phyloP scores from a whole-genome alignment of 64 coral and sea anemone species.

The Porites australiensis region DNA sequence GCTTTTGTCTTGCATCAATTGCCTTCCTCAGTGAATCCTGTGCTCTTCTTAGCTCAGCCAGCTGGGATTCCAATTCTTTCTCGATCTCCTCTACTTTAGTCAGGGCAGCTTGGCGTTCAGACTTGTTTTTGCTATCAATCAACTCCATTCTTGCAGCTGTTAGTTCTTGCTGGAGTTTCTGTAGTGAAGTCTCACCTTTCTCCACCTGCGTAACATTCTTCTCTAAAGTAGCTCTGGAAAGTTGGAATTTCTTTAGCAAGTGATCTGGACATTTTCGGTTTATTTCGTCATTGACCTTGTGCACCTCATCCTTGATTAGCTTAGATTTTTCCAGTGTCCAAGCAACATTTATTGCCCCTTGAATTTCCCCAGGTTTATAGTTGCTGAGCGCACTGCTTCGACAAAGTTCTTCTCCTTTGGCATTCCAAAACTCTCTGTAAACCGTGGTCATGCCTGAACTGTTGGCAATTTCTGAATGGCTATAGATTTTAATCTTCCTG shows the following conservation, averaged over 20 bases:
- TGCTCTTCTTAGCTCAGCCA: not conserved
- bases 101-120: not conserved
- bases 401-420: conserved; percentile 11
- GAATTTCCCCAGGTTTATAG: conserved; percentile 22
- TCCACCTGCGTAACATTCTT: conserved; percentile 13
- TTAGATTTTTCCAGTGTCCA: not conserved
- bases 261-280: conserved; percentile 27
- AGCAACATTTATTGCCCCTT: conserved; percentile 21
- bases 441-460: conserved; percentile 47
- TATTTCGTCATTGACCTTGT: not conserved
- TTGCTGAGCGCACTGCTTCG: not conserved
- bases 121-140: conserved; percentile 37
- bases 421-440: conserved; percentile 46
- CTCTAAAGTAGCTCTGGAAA: conserved; percentile 29
- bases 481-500: conserved; percentile 55
- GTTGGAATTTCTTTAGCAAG: conserved; percentile 27
- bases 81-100: not conserved
- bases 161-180: conserved; percentile 42
- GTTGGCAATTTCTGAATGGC: not conserved
- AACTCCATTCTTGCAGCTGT: conserved; percentile 42
- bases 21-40: conserved; percentile 25
- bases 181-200: conserved; percentile 25
- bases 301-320: not conserved
- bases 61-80: conserved; percentile 8
- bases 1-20: conserved; percentile 8